These are phyloP conservation scores for Gadopsis marmoratus DNA, from an alignment of 2,797 vertebrate species.

Conservation along the genomic window DNA sequence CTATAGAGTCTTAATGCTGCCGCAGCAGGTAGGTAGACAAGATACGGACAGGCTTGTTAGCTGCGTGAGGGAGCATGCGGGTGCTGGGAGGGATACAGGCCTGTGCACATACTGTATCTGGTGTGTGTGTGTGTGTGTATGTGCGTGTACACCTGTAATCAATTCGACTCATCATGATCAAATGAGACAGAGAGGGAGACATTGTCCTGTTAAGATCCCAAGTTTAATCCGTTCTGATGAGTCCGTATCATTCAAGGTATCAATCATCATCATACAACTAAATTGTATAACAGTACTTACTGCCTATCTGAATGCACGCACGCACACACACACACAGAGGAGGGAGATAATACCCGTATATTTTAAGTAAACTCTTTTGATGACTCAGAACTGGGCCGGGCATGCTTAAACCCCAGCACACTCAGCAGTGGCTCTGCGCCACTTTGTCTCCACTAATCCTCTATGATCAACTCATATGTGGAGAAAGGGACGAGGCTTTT, in stretches of 20 bases:
- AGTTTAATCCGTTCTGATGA: conserved; percentile 55
- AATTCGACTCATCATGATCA: conserved; percentile 54
- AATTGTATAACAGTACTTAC: conserved; percentile 46
- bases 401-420: conserved; percentile 64
- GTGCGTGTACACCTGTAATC: conserved; percentile 52
- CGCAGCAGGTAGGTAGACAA: conserved; percentile 45
- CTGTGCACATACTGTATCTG: conserved; percentile 38
- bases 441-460: conserved; percentile 76
- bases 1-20: conserved; percentile 42
- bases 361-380: conserved; percentile 67
- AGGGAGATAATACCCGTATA: conserved; percentile 65
- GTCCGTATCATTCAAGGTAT: conserved; percentile 53
- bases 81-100: conserved; percentile 52
- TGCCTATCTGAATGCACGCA: conserved; percentile 40
- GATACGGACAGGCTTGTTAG: conserved; percentile 44
- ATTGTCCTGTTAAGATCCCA: conserved; percentile 43
- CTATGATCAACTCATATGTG: conserved; percentile 54
- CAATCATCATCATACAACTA: conserved; percentile 56
- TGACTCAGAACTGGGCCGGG: conserved; percentile 67
- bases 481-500: conserved; percentile 57
- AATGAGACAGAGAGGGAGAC: conserved; percentile 56
- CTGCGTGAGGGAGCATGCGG: conserved; percentile 47
- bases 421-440: conserved; percentile 67
- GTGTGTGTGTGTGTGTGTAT: conserved; percentile 18
- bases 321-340: conserved; percentile 33